phyloP scores from a whole-genome alignment of 2,888 invertebrate species.

The Tanaodytes sp. region DNA sequence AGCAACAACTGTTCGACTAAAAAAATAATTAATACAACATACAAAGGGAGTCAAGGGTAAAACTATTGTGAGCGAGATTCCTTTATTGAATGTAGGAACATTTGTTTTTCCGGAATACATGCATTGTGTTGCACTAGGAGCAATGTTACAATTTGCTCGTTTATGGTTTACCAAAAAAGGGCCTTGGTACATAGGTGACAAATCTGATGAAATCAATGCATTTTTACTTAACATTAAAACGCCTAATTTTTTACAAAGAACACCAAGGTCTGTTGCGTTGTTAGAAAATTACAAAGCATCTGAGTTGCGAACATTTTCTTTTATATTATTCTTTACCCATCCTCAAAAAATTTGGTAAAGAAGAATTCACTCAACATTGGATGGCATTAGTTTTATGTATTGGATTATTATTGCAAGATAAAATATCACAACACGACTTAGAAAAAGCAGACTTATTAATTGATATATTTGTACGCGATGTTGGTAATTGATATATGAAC shows the following conservation, averaged over 20 bases:
- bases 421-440: slow-evolving; percentile 14
- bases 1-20: background rate
- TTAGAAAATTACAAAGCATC: slow-evolving; percentile 18
- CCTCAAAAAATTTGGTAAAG: slow-evolving; percentile 19
- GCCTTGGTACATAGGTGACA: slow-evolving; percentile 8
- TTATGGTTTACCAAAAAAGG: slow-evolving; percentile 9
- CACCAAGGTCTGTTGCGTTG: slow-evolving; percentile 11
- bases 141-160: background rate
- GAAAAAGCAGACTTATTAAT: slow-evolving; percentile 1
- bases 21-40: background rate
- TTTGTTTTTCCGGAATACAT: slow-evolving; percentile 23
- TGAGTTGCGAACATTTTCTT: slow-evolving; percentile 3
- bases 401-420: slow-evolving; percentile 22
- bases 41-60: slow-evolving; percentile 19
- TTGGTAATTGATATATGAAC: slow-evolving; percentile 12
- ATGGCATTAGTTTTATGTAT: slow-evolving; percentile 16
- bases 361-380: slow-evolving; percentile 19
- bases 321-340: slow-evolving; percentile 23
- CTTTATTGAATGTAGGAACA: slow-evolving; percentile 14
- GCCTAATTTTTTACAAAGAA: slow-evolving; percentile 24
- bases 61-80: background rate
- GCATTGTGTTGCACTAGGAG: slow-evolving; percentile 15
- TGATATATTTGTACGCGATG: slow-evolving; percentile 12
- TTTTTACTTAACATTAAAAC: slow-evolving; percentile 21
- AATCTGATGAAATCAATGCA: background rate